Conservation (phyloP, 1,140 invertebrate genomes). For the Popillia japonica region DNA sequence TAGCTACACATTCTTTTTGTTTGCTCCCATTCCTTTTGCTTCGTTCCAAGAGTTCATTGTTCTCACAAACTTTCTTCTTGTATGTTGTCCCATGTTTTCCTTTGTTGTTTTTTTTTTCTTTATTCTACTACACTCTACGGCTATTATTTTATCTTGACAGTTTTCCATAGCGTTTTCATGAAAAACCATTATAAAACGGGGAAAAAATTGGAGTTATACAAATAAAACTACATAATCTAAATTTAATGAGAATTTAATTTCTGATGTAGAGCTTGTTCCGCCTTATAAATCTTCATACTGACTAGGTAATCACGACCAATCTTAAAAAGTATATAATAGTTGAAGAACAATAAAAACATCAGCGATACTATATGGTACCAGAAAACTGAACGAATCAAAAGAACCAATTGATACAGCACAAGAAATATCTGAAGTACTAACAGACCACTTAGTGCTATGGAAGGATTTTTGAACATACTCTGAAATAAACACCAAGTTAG, state of each 20-base stretch:
- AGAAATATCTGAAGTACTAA: constrained; percentile 77
- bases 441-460: constrained; percentile 76
- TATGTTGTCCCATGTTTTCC: too few relatives aligned
- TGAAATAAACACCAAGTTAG: constrained; percentile 64
- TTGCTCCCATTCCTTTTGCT: too few relatives aligned
- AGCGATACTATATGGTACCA: constrained; percentile 93
- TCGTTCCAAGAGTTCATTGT: too few relatives aligned
- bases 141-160: too few relatives aligned
- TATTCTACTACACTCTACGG: too few relatives aligned
- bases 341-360: constrained; percentile 83
- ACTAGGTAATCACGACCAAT: constrained; percentile 85
- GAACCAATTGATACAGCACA: constrained; percentile 78
- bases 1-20: too few relatives aligned
- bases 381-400: constrained; percentile 74
- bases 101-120: too few relatives aligned
- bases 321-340: too few relatives aligned
- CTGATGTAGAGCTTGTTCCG: constrained; percentile 74
- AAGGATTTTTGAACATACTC: constrained; percentile 89
- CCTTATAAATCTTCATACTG: constrained; percentile 81
- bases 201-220: too few relatives aligned
- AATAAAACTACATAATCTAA: not conserved
- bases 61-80: too few relatives aligned
- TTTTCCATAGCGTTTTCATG: too few relatives aligned
- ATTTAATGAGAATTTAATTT: constrained; percentile 40
- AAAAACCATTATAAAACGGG: too few relatives aligned